Evolutionary conservation across 1,140 invertebrate species (phyloP).

Genomic region (Drosophila chauvacae): DNA sequence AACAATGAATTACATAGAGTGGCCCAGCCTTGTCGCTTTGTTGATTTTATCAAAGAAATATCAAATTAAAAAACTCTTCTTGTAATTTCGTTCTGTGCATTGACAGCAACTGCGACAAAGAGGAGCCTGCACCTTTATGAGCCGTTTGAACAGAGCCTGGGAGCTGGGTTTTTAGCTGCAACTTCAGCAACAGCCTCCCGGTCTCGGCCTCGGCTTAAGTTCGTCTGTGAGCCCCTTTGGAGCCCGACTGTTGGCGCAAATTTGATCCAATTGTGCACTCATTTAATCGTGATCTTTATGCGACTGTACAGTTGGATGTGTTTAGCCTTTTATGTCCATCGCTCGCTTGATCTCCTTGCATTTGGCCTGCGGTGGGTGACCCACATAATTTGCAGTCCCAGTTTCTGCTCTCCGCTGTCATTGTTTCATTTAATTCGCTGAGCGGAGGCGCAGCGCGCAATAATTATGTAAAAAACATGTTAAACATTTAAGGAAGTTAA

Average conservation of each 20-base stretch:
- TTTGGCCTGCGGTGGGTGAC: constrained; percentile 69
- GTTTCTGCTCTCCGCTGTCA: constrained; percentile 35
- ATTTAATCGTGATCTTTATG: constrained; percentile 83
- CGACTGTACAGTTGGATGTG: constrained; percentile 82
- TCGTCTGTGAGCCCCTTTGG: constrained; percentile 28
- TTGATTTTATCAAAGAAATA: background rate
- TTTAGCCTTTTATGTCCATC: constrained; percentile 81
- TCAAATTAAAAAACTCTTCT: background rate
- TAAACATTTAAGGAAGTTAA: constrained; percentile 80
- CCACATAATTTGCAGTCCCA: constrained; percentile 65
- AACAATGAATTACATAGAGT: too few relatives aligned
- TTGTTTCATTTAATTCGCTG: constrained; percentile 34
- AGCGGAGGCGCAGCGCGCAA: constrained; percentile 36
- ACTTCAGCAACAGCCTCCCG: constrained; percentile 12
- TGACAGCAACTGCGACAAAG: constrained; percentile 34
- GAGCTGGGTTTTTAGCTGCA: constrained; percentile 34
- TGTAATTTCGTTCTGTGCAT: background rate
- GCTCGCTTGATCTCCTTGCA: constrained; percentile 43
- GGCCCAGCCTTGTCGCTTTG: too few relatives aligned
- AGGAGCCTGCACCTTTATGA: constrained; percentile 68
- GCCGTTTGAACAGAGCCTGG: constrained; percentile 43
- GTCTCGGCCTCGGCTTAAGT: constrained; percentile 36
- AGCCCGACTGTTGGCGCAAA: constrained; percentile 70
- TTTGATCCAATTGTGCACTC: constrained; percentile 83
- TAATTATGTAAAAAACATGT: constrained; percentile 80